phyloP scores from a whole-genome alignment of 53 echinoderm and acorn worm species.

The Henricia sp. region DNA sequence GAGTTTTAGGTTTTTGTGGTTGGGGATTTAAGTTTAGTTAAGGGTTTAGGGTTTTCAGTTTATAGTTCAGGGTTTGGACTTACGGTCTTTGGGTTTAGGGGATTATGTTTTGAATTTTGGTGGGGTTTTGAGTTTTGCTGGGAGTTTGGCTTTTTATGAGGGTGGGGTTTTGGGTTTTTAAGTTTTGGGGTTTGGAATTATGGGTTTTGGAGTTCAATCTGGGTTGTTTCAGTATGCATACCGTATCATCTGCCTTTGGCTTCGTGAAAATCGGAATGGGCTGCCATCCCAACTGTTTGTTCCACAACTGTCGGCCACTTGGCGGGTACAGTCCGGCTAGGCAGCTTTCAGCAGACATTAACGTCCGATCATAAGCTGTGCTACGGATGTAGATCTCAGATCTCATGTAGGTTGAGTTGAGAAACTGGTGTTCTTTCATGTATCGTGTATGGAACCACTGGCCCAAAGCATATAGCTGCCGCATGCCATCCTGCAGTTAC shows the following conservation, averaged over 20 bases:
- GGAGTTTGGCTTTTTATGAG: too few relatives aligned
- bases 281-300: slow-evolving; percentile 68
- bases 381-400: slow-evolving; percentile 76
- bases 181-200: too few relatives aligned
- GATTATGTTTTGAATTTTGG: too few relatives aligned
- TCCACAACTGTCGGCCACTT: slow-evolving; percentile 28
- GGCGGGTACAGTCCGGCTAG: slow-evolving; percentile 84
- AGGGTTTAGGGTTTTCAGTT: too few relatives aligned
- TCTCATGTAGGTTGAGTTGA: slow-evolving; percentile 63
- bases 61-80: too few relatives aligned
- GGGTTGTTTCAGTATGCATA: too few relatives aligned
- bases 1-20: too few relatives aligned
- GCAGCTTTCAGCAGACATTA: slow-evolving; percentile 91
- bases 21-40: too few relatives aligned
- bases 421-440: slow-evolving; percentile 10
- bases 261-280: slow-evolving; percentile 84
- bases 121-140: too few relatives aligned
- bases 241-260: slow-evolving; percentile 66
- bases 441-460: slow-evolving; percentile 77
- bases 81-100: too few relatives aligned
- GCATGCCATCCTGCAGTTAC: slow-evolving; percentile 72
- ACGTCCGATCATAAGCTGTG: slow-evolving; percentile 79
- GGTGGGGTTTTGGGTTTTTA: not conserved
- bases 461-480: slow-evolving; percentile 78
- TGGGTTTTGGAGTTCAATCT: too few relatives aligned